Evolutionary conservation across 2,888 invertebrate species (phyloP).

Genomic region (Cremastobaeus sp.): DNA sequence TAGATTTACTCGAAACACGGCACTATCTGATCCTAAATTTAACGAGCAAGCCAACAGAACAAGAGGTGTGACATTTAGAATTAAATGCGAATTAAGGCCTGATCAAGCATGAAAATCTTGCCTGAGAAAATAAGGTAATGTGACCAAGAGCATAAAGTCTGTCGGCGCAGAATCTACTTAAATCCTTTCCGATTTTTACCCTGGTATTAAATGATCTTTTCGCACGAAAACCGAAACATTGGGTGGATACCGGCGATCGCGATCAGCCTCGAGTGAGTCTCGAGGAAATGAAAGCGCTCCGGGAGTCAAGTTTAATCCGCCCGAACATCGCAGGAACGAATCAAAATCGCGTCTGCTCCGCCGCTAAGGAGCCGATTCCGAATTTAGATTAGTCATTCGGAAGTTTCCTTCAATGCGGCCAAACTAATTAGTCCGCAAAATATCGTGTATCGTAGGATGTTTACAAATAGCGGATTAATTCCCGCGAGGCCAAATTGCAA

Average conservation of each 20-base stretch:
- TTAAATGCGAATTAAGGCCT: conserved; percentile 50
- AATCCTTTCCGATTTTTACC: conserved; percentile 39
- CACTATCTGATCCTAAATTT: conserved; percentile 44
- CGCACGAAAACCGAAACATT: conserved; percentile 41
- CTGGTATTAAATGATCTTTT: conserved; percentile 33
- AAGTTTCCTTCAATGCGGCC: too few species aligned
- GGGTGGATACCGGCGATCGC: conserved; percentile 32
- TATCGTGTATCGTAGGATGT: conserved; percentile 14
- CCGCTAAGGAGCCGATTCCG: neutral
- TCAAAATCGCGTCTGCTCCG: neutral
- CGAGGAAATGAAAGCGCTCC: conserved; percentile 35
- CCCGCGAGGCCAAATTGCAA: conserved; percentile 48
- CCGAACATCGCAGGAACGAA: conserved; percentile 12
- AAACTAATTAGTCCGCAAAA: conserved; percentile 14
- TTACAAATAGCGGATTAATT: conserved; percentile 43
- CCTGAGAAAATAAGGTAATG: conserved; percentile 47
- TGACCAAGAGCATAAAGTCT: conserved; percentile 47
- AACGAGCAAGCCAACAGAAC: conserved; percentile 25
- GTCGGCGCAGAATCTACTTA: conserved; percentile 23
- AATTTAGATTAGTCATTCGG: too few species aligned
- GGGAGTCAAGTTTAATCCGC: conserved; percentile 39
- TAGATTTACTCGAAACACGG: conserved; percentile 37
- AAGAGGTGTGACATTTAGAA: conserved; percentile 50
- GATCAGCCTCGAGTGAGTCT: conserved; percentile 26
- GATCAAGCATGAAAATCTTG: conserved; percentile 46